Evolutionary conservation across 2,113 vertebrate species (phyloP).

Genomic region (Pomatostomus ruficeps): DNA sequence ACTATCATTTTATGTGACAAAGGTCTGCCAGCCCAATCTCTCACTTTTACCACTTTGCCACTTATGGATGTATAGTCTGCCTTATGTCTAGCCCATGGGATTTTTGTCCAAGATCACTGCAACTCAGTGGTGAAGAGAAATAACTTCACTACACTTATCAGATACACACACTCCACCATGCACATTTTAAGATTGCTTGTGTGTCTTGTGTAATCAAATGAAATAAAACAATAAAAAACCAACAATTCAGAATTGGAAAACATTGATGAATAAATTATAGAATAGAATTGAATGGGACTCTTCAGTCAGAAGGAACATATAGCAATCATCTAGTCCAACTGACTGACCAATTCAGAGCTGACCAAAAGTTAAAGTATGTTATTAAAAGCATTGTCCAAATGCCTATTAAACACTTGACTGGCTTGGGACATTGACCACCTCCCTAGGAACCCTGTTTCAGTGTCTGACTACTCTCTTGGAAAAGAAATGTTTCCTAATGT

Average conservation of each 20-base stretch:
- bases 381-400: background rate
- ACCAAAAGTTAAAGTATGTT: background rate
- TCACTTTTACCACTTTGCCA: background rate
- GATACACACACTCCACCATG: background rate
- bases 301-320: background rate
- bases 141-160: background rate
- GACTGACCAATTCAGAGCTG: background rate
- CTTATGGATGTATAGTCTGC: background rate
- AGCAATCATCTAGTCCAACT: background rate
- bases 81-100: background rate
- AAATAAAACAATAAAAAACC: background rate
- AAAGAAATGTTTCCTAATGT: background rate
- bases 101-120: background rate
- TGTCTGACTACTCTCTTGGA: background rate
- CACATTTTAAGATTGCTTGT: background rate
- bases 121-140: background rate
- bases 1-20: background rate
- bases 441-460: background rate
- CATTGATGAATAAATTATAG: background rate
- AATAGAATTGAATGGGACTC: background rate
- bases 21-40: background rate
- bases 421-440: accelerated
- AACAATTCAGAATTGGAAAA: background rate
- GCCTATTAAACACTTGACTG: background rate
- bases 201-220: background rate